Percentiles rank a stretch among this genome's conserved stretches.
phyloP scores from a whole-genome alignment of 1,140 invertebrate species.

The Eubasilissa regina region DNA sequence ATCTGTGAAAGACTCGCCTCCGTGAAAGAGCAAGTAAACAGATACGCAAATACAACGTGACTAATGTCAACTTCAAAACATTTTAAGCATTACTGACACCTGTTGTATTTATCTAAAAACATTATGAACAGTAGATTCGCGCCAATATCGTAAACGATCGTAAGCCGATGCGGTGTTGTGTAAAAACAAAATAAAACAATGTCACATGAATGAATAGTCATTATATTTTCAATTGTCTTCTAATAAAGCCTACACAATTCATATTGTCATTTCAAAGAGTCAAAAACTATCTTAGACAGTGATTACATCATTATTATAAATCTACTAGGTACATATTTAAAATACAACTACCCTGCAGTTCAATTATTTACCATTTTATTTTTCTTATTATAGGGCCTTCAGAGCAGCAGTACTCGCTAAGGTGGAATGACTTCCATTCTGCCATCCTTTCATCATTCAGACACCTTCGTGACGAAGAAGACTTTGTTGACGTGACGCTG shows the following conservation, averaged over 20 bases:
- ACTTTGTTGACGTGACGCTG: slow-evolving; percentile 93
- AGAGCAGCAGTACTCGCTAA: slow-evolving; percentile 92
- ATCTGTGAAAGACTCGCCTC: too few species aligned
- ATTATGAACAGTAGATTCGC: background rate
- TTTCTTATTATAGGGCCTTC: slow-evolving; percentile 59
- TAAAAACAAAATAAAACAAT: too few species aligned
- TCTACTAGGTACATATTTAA: background rate
- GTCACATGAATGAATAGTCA: too few species aligned
- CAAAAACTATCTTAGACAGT: too few species aligned
- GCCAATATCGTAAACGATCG: background rate
- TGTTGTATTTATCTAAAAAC: background rate
- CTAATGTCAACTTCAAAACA: too few species aligned
- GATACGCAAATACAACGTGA: too few species aligned
- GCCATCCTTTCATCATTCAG: slow-evolving; percentile 91
- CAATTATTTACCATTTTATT: background rate
- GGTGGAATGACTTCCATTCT: slow-evolving; percentile 95
- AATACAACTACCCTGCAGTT: background rate
- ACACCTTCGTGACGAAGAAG: slow-evolving; percentile 87
- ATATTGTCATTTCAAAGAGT: too few species aligned
- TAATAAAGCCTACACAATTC: too few species aligned
- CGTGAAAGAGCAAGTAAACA: too few species aligned
- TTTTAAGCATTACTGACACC: background rate
- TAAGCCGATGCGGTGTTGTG: too few species aligned
- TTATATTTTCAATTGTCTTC: too few species aligned
- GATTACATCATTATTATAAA: background rate